phyloP scores from a whole-genome alignment of 2,113 vertebrate species.

The Camarhynchus parvulus region DNA sequence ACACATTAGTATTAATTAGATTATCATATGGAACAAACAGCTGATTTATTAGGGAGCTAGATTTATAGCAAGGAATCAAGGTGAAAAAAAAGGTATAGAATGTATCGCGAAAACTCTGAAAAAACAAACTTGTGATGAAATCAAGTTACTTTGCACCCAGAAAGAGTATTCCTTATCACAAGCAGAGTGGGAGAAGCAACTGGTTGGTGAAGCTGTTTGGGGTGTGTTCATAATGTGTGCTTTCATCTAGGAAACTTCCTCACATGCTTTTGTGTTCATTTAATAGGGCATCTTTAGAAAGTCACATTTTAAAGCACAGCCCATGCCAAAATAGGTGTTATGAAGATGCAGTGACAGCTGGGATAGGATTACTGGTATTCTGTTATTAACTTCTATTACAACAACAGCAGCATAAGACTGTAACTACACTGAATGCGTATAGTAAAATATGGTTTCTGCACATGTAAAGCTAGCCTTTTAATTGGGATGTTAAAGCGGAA shows the following conservation, averaged over 20 bases:
- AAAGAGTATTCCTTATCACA: neutral
- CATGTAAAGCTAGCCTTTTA: neutral
- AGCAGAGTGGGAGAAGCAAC: neutral
- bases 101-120: neutral
- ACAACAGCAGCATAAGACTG: neutral
- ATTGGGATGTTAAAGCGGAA: neutral
- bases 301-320: neutral
- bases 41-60: neutral
- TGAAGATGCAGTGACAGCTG: neutral
- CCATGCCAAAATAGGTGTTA: rapidly evolving
- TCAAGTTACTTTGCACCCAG: neutral
- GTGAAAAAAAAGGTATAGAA: neutral
- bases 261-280: neutral
- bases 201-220: neutral
- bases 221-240: neutral
- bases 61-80: neutral
- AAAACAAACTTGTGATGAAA: neutral
- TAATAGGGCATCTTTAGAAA: neutral
- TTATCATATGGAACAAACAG: neutral
- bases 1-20: neutral
- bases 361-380: neutral
- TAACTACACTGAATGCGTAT: neutral
- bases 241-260: neutral
- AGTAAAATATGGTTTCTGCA: neutral
- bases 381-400: neutral